Evolutionary conservation across 2,888 invertebrate species (phyloP), one percentile per base, ranked within the genome.

Genomic region (Microlaimidae sp.): DNA sequence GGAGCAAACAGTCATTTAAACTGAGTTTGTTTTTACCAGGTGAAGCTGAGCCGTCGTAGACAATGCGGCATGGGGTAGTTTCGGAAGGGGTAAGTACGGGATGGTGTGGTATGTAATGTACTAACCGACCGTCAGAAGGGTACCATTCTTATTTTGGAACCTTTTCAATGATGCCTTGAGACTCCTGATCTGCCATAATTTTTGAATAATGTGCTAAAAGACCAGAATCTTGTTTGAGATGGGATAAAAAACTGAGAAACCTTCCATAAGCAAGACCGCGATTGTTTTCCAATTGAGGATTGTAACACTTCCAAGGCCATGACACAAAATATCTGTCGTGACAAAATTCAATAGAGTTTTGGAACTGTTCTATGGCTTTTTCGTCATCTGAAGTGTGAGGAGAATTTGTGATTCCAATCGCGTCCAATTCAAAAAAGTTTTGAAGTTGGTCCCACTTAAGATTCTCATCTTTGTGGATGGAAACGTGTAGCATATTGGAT

Each of bases 51-150:
- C 10, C 32, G 17, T 32, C 32, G 17, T 13, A 32, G 19, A 49
- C 50, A 5, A 49, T 41, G 40, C 50, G 50, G 7, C 29, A 19
- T 21, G 29, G 29, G 17, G 19, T 43, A 25, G 24, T 28, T 21
- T 29, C 21, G n/a, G 13, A n/a, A n/a, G n/a, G n/a, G n/a, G n/a
- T 28, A 5, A 53, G 48, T 5, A 51, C 50, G 7, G 49, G 40
- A 24, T 51, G 47, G 24, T 51, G 53, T 4, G 52, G 28, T n/a
- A 52, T 17, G 27, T 52, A 52, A 25, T 52, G 48, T 27, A 43
- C n/a, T 13, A 26, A 24, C n/a, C n/a, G n/a, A n/a, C n/a, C n/a
- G n/a, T n/a, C n/a, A n/a, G n/a, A n/a, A n/a, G n/a, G n/a, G n/a
- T n/a, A n/a, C n/a, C n/a, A n/a, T n/a, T n/a, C 23, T 10, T 53